Base-by-base conservation (phyloP, 1,140 invertebrate genomes). In the Zaprionus gabonicus region DNA sequence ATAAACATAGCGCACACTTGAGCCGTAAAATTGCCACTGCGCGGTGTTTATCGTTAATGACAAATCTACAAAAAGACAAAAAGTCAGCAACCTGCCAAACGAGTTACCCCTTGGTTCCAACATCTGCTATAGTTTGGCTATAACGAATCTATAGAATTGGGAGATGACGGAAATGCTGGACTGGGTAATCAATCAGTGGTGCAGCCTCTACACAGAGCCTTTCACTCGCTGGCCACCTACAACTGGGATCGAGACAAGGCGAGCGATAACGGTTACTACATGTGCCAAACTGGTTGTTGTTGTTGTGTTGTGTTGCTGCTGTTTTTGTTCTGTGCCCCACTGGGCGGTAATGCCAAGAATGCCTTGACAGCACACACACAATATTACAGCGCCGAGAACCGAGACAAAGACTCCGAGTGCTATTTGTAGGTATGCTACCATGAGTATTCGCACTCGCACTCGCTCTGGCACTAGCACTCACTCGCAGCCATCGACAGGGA, bases 151-250 rank as follows among this genome's bases (percentile, higher is more conserved):
- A 17, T 28, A 44, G 28, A 64, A 65, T 34, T 34, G n/a, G 38
- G 17, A 74, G 36, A 70, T 83, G 82, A 86, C 82, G 82, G 82
- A 86, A 86, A 81, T 87, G 70, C 49, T 73, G 23, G 13, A 68
- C 36, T 55, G 38, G 58, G 57, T 81, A 87, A 86, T 86, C 82
- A 86, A 86, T 86, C 82, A 82, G 36, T 49, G 62, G 53, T 57
- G 73, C 36, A 75, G 41, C 5, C 17, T 38, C 36, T 76, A 58
- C 60, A 51, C 56, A 7, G 53, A 17, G 68, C 82, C 80, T 82
- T 86, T 86, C 80, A 82, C 82, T 87, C 71, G 60, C 9, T 71
- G 58, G 65, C 80, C 81, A 81, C 82, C 78, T 80, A 84, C 82
- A 78, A 84, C 72, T 75, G 31, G 9, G 31, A 34, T 34, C 31